Evolutionary conservation across 2,797 vertebrate species (phyloP).

Genomic region (Atherinosoma microstoma): DNA sequence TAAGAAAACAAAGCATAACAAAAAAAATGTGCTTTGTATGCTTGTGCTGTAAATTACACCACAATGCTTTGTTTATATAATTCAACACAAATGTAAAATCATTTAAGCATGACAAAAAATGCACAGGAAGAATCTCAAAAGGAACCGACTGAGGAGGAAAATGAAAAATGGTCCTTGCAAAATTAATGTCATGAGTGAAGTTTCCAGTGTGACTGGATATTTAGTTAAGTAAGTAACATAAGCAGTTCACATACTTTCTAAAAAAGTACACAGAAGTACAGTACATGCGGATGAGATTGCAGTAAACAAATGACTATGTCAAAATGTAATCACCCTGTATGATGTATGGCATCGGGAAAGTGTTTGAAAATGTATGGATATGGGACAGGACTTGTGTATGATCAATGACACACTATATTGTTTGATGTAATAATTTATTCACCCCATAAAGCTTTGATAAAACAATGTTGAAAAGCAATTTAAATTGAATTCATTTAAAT

Average conservation of each 20-base stretch:
- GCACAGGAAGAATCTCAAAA: constrained; percentile 5
- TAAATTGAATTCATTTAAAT: constrained; percentile 99
- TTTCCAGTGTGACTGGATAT: constrained; percentile 33
- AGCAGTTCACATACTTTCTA: constrained; percentile 42
- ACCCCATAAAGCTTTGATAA: constrained; percentile 99
- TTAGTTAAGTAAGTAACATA: constrained; percentile 34
- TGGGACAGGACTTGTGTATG: constrained; percentile 90
- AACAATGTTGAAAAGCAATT: constrained; percentile 99
- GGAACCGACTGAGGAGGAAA: constrained; percentile 13
- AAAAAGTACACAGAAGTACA: constrained; percentile 67
- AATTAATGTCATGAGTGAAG: constrained; percentile 22
- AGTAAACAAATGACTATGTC: constrained; percentile 82
- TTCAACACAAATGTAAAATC: constrained; percentile 28
- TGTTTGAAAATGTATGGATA: constrained; percentile 84
- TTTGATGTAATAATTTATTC: constrained; percentile 99
- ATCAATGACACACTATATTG: constrained; percentile 97
- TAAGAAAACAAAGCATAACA: constrained; percentile 66
- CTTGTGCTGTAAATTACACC: constrained; percentile 22
- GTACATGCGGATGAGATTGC: constrained; percentile 68
- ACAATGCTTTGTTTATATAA: constrained; percentile 37
- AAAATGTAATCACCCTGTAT: constrained; percentile 81
- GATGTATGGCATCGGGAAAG: constrained; percentile 80
- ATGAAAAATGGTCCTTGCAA: constrained; percentile 12
- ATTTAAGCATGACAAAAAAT: not conserved
- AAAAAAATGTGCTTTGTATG: constrained; percentile 36